A percentile compares a stretch with the other conserved stretches of the same genome.
These are phyloP conservation scores for Tiaroga cobitis DNA, from an alignment of 2,797 vertebrate species.

Conservation along the genomic window DNA sequence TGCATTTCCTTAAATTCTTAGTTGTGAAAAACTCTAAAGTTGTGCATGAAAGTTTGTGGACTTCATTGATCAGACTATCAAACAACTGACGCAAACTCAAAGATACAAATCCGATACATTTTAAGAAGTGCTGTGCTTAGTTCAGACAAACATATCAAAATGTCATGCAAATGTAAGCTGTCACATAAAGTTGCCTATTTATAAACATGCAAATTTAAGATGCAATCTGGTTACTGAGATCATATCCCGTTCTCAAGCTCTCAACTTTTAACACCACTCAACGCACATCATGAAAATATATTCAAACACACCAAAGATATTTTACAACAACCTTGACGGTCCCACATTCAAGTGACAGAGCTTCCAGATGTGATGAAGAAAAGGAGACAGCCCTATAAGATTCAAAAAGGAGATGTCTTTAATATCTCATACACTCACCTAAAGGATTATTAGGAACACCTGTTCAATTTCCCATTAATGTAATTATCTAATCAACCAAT, in stretches of 20 bases:
- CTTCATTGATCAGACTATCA: constrained; percentile 2
- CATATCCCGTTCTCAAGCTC: constrained; percentile 67
- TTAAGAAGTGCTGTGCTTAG: constrained; percentile 5
- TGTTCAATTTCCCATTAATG: too few species aligned
- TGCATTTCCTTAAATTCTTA: background rate
- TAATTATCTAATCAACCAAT: too few species aligned
- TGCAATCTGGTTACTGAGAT: constrained; percentile 75
- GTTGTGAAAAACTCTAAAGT: background rate
- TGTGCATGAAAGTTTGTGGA: background rate
- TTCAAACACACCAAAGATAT: background rate
- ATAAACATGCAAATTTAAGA: constrained; percentile 73
- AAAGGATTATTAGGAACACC: too few species aligned
- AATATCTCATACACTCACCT: background rate
- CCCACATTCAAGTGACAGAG: background rate
- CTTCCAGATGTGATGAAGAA: background rate
- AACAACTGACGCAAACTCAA: background rate
- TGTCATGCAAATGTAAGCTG: constrained; percentile 66
- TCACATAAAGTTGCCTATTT: constrained; percentile 66
- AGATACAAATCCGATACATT: constrained; percentile 3
- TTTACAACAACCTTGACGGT: background rate
- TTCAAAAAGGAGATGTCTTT: background rate
- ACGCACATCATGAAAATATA: constrained; percentile 17
- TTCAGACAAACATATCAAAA: constrained; percentile 57
- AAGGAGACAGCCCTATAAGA: background rate
- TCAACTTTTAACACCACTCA: constrained; percentile 56